A percentile compares a stretch with the other conserved stretches of the same genome.
phyloP scores from a whole-genome alignment of 2,888 invertebrate species.

The Uloborus plumipes region DNA sequence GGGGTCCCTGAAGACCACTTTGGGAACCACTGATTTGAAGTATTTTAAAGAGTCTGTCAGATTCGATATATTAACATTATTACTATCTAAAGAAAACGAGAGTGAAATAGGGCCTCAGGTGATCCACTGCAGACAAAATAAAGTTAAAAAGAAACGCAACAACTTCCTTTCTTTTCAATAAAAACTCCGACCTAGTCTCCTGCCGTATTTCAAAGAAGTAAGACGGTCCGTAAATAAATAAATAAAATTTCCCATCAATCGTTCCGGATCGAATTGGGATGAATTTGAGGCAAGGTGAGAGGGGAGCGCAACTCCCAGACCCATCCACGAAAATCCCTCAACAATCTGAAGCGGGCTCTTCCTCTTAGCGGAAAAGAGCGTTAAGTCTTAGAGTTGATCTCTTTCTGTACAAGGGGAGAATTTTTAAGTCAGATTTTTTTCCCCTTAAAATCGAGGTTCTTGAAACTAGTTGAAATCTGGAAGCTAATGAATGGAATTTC shows the following conservation, averaged over 20 bases:
- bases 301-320: slow-evolving; percentile 25
- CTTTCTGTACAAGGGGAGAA: neutral
- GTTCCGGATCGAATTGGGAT: slow-evolving; percentile 50
- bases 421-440: neutral
- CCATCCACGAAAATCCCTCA: slow-evolving; percentile 44
- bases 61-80: no score
- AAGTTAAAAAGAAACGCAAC: slow-evolving; percentile 49
- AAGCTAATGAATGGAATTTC: neutral
- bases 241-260: slow-evolving; percentile 46
- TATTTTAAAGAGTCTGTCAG: no score
- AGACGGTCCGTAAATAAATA: slow-evolving; percentile 21
- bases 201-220: neutral
- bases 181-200: neutral
- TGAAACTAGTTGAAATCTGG: neutral
- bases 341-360: slow-evolving; percentile 18
- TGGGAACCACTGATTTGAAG: no score
- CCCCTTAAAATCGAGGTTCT: neutral
- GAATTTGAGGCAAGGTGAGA: slow-evolving; percentile 27
- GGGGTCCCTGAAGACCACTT: no score
- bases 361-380: neutral
- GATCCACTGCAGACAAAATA: slow-evolving; percentile 20
- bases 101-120: slow-evolving; percentile 25
- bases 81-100: neutral
- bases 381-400: neutral
- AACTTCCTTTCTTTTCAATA: neutral